These are phyloP conservation scores for Pandemis heparana DNA, from an alignment of 2,888 invertebrate species.

Conservation along the genomic window DNA sequence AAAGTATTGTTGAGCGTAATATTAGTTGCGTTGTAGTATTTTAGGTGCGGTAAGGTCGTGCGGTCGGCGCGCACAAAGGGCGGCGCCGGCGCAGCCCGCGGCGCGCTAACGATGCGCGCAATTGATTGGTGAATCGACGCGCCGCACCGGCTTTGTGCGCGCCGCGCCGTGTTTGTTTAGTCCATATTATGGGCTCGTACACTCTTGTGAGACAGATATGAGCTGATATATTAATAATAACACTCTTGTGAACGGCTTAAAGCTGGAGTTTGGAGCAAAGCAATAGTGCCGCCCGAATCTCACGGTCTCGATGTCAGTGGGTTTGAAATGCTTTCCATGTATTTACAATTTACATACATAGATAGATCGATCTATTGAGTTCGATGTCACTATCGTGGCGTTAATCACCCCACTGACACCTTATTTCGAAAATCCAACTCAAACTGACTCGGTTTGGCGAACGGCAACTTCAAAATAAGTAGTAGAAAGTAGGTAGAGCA, in stretches of 20 bases:
- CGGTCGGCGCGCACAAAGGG: slow-evolving; percentile 41
- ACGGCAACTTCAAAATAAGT: neutral
- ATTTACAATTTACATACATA: no score
- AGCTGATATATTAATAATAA: no score
- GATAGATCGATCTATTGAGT: no score
- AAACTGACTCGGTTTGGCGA: no score
- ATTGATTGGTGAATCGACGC: slow-evolving; percentile 65
- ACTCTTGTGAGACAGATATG: neutral
- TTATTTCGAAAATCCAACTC: no score
- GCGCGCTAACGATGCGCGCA: slow-evolving; percentile 58
- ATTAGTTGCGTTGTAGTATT: neutral
- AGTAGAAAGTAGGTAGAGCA: no score
- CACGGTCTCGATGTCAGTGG: no score
- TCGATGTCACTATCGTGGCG: no score
- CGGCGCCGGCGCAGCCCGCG: slow-evolving; percentile 54
- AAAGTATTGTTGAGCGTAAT: neutral
- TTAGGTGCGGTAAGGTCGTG: slow-evolving; percentile 27
- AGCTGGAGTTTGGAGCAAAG: neutral
- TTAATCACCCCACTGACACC: no score
- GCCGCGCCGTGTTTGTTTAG: slow-evolving; percentile 45
- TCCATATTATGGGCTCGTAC: neutral
- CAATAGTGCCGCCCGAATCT: no score
- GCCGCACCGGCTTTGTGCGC: slow-evolving; percentile 49
- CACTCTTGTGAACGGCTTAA: neutral
- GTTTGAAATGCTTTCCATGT: no score